phyloP scores from a whole-genome alignment of 2,113 vertebrate genomes.

The Nothobranchius furzeri region DNA sequence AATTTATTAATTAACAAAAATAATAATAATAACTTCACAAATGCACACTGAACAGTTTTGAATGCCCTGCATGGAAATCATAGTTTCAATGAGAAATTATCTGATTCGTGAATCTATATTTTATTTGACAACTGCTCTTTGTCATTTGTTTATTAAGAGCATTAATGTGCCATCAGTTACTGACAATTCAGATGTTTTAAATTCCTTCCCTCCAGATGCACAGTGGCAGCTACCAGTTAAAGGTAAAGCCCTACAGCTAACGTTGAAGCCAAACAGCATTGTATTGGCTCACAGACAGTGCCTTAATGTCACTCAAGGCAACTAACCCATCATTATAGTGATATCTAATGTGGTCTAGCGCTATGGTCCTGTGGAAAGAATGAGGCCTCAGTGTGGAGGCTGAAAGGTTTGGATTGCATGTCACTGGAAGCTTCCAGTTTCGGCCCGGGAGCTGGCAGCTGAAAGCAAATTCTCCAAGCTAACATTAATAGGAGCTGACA shows the following conservation, averaged over 20 bases:
- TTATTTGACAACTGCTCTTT: too few species aligned
- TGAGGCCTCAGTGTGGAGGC: slow-evolving; percentile 57
- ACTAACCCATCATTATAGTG: slow-evolving; percentile 52
- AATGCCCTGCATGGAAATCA: too few species aligned
- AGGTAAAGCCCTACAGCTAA: slow-evolving; percentile 32
- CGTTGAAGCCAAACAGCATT: slow-evolving; percentile 20
- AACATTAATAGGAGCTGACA: slow-evolving; percentile 70
- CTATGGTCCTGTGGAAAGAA: slow-evolving; percentile 55
- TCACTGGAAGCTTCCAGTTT: slow-evolving; percentile 47
- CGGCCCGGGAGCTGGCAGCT: slow-evolving; percentile 50
- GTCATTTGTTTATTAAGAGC: too few species aligned
- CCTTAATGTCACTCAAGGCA: slow-evolving; percentile 38
- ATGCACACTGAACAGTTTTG: too few species aligned
- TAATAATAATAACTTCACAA: too few species aligned
- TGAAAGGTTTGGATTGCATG: slow-evolving; percentile 45
- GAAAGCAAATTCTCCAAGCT: slow-evolving; percentile 38
- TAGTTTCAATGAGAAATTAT: not conserved
- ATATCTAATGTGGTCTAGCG: slow-evolving; percentile 45
- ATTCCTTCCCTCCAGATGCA: slow-evolving; percentile 35
- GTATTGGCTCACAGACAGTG: slow-evolving; percentile 19
- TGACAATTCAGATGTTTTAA: slow-evolving; percentile 26
- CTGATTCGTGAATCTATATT: slow-evolving; percentile 14
- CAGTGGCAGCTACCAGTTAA: slow-evolving; percentile 46
- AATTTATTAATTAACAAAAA: too few species aligned
- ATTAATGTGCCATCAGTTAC: slow-evolving; percentile 4